A percentile compares a stretch with the other conserved stretches of the same genome.
Conservation (phyloP, 2,797 vertebrate species). For the Sebastes variabilis region DNA sequence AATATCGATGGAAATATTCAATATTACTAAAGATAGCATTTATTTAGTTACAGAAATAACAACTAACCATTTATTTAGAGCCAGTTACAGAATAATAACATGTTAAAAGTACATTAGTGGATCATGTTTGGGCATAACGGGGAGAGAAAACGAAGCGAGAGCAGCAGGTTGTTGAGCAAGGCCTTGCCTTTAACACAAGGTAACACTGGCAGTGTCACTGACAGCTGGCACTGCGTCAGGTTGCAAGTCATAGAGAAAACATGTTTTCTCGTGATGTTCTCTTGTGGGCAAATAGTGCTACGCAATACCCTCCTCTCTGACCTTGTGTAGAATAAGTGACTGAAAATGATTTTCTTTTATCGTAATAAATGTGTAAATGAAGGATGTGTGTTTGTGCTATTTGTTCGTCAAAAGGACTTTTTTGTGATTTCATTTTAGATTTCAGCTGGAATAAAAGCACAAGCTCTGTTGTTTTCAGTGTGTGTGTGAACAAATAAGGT, state of each 20-base stretch:
- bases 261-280: slow-evolving; percentile 72
- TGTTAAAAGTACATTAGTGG: background rate
- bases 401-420: background rate
- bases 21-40: background rate
- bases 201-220: slow-evolving; percentile 51
- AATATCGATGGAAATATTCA: background rate
- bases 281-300: slow-evolving; percentile 63
- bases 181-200: slow-evolving; percentile 20
- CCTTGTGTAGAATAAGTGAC: slow-evolving; percentile 35
- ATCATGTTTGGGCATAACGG: background rate
- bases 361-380: slow-evolving; percentile 10
- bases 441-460: background rate
- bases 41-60: background rate
- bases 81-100: background rate
- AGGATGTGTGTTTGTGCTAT: slow-evolving; percentile 1
- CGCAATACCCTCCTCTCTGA: slow-evolving; percentile 54
- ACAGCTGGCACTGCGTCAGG: slow-evolving; percentile 43
- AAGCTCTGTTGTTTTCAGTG: background rate
- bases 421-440: background rate
- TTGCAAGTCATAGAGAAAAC: slow-evolving; percentile 65
- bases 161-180: slow-evolving; percentile 39
- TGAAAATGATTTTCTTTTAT: background rate
- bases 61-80: background rate
- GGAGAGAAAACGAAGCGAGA: background rate
- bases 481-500: background rate